Conservation (phyloP, 2,888 invertebrate genomes). For the Pammene fasciana region DNA sequence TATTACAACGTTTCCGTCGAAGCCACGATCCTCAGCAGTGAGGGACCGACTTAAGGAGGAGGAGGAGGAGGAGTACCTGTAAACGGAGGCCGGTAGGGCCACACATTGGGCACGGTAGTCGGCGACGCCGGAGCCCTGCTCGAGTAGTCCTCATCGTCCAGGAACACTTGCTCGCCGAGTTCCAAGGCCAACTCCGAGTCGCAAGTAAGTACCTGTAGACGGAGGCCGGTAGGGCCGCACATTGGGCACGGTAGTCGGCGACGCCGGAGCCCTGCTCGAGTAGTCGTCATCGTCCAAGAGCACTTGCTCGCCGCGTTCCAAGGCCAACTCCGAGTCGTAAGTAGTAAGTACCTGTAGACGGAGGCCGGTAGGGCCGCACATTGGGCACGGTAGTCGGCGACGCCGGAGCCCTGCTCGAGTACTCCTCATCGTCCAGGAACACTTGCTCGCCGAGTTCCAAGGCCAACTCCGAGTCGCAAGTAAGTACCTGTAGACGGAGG, state of each 20-base stretch:
- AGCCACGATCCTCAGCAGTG: too few species aligned
- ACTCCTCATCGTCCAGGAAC: constrained; percentile 85
- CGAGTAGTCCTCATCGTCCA: constrained; percentile 84
- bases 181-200: constrained; percentile 85
- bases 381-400: constrained; percentile 90
- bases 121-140: constrained; percentile 86
- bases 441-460: constrained; percentile 87
- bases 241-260: constrained; percentile 89
- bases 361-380: constrained; percentile 86
- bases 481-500: constrained; percentile 90
- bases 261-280: constrained; percentile 84
- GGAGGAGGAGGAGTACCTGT: too few species aligned
- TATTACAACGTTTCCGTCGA: too few species aligned
- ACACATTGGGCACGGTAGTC: constrained; percentile 88
- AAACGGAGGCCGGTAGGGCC: constrained; percentile 87
- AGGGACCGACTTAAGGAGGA: too few species aligned
- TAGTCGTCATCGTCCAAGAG: constrained; percentile 86
- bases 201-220: constrained; percentile 89
- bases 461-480: constrained; percentile 84
- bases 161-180: constrained; percentile 86
- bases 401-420: constrained; percentile 83
- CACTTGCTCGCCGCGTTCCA: constrained; percentile 86
- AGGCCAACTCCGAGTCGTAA: constrained; percentile 84
- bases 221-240: constrained; percentile 87
- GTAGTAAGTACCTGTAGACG: constrained; percentile 90